phyloP scores from a whole-genome alignment of 2,888 invertebrate species.

The Chrysomela aeneicollis region DNA sequence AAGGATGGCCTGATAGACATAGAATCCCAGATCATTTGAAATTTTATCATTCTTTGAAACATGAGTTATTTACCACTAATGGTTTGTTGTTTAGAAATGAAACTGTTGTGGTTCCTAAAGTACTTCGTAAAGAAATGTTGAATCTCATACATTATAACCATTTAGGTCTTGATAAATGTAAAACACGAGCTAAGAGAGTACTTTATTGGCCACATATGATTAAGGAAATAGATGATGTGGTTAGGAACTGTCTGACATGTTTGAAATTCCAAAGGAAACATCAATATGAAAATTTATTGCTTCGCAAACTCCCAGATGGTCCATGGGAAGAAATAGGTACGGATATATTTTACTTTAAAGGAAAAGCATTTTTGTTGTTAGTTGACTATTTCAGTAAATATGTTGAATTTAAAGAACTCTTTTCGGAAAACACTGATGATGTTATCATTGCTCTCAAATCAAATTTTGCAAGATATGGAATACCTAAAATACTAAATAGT shows the following conservation, averaged over 20 bases:
- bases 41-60: conserved; percentile 17
- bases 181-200: conserved; percentile 7
- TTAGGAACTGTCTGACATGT: conserved; percentile 12
- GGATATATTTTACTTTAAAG: conserved; percentile 25
- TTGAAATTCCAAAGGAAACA: conserved; percentile 20
- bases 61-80: conserved; percentile 15
- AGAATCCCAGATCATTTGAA: conserved; percentile 13
- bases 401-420: conserved; percentile 20
- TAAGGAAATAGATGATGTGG: conserved; percentile 18
- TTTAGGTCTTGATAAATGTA: no score
- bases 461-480: conserved; percentile 11
- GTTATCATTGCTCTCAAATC: no score
- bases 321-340: conserved; percentile 23
- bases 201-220: conserved; percentile 26
- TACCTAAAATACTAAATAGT: neutral
- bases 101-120: conserved; percentile 20
- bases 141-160: conserved; percentile 18
- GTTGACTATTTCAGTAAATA: conserved; percentile 26
- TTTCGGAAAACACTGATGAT: conserved; percentile 6
- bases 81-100: conserved; percentile 22
- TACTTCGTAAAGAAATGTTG: conserved; percentile 19
- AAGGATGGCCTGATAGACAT: conserved; percentile 28
- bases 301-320: conserved; percentile 16
- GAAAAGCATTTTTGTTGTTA: conserved; percentile 11
- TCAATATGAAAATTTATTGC: conserved; percentile 11